Base-by-base conservation (phyloP, 2,113 vertebrate species). In the Cariama cristata region DNA sequence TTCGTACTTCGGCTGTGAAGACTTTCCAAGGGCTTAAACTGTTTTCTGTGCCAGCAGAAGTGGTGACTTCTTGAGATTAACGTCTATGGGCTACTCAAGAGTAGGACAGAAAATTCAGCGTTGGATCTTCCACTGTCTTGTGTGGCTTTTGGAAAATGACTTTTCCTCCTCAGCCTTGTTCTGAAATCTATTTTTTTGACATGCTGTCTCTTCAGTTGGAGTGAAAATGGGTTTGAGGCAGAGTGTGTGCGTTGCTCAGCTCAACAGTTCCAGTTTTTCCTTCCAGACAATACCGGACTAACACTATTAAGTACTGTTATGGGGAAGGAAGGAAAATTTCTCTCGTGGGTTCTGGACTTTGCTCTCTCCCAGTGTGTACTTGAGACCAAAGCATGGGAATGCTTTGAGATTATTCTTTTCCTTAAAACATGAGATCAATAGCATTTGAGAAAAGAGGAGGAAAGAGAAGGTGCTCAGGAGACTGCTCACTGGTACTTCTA, bases 401-500 rank as follows among this genome's bases (percentile, higher is more conserved):
- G 16, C 40, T 74, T 74, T 68, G 16, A 32, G 33, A 44, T 71
- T 86, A n/a, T 50, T 88, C 10, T 85, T 77, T 59, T 44, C 47
- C 32, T 88, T 73, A 84, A 89, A 74, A n/a, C 9, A 15, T 28
- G n/a, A 83, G 32, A 44, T 28, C 0, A 4, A 7, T 4, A 4
- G 12, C 8, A 35, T 89, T 85, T 49, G 38, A 73, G 63, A 33
- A 71, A 47, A 56, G 42, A 38, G 40, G 49, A 53, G 59, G 42
- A 84, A 75, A 62, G 33, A 64, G n/a, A 69, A 62, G 11, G 16
- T 74, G 9, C 14, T 62, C 8, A 55, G 26, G 24, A 80, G 22
- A 22, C 16, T 79, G 5, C 23, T 79, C 0, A 0, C 17, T 53
- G 9, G 10, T 82, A 35, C 6, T 77, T 93, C 11, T 23, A 11